phyloP scores from a whole-genome alignment of 2,888 invertebrate species.

The Halictus ligatus region DNA sequence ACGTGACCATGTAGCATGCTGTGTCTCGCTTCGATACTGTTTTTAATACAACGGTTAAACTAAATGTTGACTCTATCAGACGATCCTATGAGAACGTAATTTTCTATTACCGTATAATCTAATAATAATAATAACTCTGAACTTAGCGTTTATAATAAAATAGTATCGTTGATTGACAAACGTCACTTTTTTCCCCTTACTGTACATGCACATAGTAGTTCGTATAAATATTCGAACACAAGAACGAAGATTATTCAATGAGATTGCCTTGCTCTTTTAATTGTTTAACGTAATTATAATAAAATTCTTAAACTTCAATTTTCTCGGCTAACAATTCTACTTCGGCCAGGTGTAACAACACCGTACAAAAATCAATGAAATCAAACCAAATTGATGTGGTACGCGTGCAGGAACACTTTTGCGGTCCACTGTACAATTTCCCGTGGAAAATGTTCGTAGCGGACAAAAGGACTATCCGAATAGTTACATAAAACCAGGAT shows the following conservation, averaged over 20 bases:
- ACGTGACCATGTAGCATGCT: no score
- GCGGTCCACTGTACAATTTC: not conserved
- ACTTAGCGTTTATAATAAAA: not conserved
- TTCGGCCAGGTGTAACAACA: not conserved
- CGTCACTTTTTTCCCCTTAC: not conserved
- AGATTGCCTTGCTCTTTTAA: not conserved
- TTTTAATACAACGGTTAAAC: not conserved
- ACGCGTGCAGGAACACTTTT: not conserved
- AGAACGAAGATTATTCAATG: not conserved
- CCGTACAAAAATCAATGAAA: not conserved
- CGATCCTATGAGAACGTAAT: not conserved
- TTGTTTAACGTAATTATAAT: not conserved
- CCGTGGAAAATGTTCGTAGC: not conserved
- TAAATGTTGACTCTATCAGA: not conserved
- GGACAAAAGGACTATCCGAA: slow-evolving; percentile 12
- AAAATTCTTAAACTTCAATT: not conserved
- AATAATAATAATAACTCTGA: not conserved
- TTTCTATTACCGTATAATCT: not conserved
- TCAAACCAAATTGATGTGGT: not conserved
- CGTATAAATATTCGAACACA: not conserved
- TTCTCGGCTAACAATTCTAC: not conserved
- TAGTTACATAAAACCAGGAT: slow-evolving; percentile 36
- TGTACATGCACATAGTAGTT: not conserved
- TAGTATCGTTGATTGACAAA: not conserved
- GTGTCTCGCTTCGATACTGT: not conserved